Conservation (phyloP, 1,140 invertebrate species). For the Bombus confusus region DNA sequence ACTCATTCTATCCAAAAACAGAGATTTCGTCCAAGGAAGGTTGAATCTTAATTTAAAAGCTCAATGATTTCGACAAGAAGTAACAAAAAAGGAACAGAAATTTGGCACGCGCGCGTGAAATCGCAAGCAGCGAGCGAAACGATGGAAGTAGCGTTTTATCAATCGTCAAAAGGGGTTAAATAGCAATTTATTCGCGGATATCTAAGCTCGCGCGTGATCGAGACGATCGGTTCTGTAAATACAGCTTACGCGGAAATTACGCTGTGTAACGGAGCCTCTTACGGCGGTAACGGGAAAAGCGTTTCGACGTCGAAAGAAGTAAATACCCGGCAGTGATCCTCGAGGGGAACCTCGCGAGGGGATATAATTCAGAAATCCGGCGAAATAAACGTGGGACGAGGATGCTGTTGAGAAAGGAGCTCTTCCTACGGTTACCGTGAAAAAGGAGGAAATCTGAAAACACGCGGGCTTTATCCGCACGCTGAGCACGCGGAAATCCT, state of each 20-base stretch:
- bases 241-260: not conserved
- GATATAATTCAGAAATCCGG: conserved; percentile 10
- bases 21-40: too few species aligned
- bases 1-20: too few species aligned
- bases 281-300: not conserved
- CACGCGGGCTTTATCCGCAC: conserved; percentile 15
- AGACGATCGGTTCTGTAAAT: not conserved
- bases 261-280: not conserved
- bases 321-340: not conserved
- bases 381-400: not conserved
- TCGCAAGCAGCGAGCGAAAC: too few species aligned
- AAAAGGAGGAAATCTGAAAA: not conserved
- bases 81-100: too few species aligned
- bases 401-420: too few species aligned
- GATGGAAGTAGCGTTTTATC: not conserved
- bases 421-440: not conserved
- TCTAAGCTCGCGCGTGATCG: not conserved
- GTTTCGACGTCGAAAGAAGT: not conserved
- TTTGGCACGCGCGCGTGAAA: too few species aligned
- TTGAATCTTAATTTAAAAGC: too few species aligned
- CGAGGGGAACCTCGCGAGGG: not conserved
- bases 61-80: too few species aligned
- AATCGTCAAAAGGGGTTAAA: not conserved
- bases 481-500: conserved; percentile 16
- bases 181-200: not conserved